Conservation (phyloP, 2,113 vertebrate species). For the Amphilophus citrinellus region DNA sequence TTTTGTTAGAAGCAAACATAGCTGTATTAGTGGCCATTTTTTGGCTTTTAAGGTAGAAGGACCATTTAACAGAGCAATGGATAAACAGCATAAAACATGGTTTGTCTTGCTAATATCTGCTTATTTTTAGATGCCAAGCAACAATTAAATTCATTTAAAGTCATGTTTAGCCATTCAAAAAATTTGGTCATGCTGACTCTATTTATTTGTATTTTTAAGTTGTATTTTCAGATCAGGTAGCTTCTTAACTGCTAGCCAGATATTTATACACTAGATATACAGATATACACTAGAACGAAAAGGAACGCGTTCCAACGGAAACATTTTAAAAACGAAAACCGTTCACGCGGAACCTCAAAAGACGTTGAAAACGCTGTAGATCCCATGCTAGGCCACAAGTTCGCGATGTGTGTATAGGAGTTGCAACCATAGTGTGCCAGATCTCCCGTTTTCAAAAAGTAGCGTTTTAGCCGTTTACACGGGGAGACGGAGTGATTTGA, state of each 20-base stretch:
- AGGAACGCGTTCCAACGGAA: too few relatives aligned
- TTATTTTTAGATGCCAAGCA: not conserved
- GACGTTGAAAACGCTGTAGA: too few relatives aligned
- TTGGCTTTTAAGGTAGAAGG: not conserved
- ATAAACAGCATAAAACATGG: not conserved
- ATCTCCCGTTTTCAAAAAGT: too few relatives aligned
- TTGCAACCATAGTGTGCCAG: too few relatives aligned
- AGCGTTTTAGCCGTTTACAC: too few relatives aligned
- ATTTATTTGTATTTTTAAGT: not conserved
- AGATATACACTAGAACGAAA: too few relatives aligned
- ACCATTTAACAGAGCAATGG: not conserved
- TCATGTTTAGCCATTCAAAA: not conserved
- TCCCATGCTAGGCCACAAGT: too few relatives aligned
- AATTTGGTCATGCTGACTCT: not conserved
- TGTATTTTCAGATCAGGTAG: not conserved
- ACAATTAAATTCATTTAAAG: not conserved
- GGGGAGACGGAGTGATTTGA: too few relatives aligned
- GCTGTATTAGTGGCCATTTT: not conserved
- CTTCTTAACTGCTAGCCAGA: not conserved
- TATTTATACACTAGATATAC: too few relatives aligned
- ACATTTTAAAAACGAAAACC: too few relatives aligned
- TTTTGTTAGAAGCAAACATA: not conserved
- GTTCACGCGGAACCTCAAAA: too few relatives aligned
- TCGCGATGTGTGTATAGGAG: too few relatives aligned
- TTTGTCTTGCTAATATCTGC: not conserved